phyloP scores from a whole-genome alignment of 1,140 invertebrate genomes.

The Drosophila sulfurigaster region DNA sequence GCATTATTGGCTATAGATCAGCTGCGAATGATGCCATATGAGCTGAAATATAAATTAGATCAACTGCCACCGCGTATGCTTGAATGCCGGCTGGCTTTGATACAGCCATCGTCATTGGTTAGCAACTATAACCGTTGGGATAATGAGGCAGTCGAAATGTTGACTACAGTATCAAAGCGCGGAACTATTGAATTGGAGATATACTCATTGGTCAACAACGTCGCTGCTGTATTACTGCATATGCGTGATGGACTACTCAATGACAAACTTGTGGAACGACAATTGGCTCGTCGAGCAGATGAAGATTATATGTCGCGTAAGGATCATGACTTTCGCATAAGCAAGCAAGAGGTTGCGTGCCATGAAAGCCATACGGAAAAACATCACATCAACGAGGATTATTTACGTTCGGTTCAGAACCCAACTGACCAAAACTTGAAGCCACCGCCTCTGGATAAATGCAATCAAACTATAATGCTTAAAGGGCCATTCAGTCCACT shows the following conservation, averaged over 20 bases:
- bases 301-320: constrained; percentile 92
- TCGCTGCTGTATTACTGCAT: constrained; percentile 88
- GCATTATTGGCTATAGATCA: constrained; percentile 72
- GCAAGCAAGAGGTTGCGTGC: constrained; percentile 48
- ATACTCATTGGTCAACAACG: constrained; percentile 91
- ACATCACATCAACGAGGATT: constrained; percentile 65
- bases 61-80: constrained; percentile 87
- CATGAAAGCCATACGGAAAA: constrained; percentile 38
- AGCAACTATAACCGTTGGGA: constrained; percentile 88
- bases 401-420: constrained; percentile 56
- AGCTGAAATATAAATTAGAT: constrained; percentile 53
- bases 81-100: constrained; percentile 89
- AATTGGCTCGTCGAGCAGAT: constrained; percentile 88
- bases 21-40: constrained; percentile 54
- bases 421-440: constrained; percentile 70
- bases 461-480: constrained; percentile 65
- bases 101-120: constrained; percentile 88
- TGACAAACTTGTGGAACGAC: constrained; percentile 87
- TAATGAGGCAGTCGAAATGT: constrained; percentile 85
- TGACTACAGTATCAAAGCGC: constrained; percentile 85
- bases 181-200: constrained; percentile 84
- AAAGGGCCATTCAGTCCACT: constrained; percentile 89
- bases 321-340: constrained; percentile 85
- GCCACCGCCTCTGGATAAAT: constrained; percentile 70
- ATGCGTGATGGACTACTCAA: constrained; percentile 86